Percentiles rank a stretch among this genome's conserved stretches.
These are phyloP conservation scores for Polia nebulosa DNA, from an alignment of 2,888 invertebrate species.

Conservation along the genomic window DNA sequence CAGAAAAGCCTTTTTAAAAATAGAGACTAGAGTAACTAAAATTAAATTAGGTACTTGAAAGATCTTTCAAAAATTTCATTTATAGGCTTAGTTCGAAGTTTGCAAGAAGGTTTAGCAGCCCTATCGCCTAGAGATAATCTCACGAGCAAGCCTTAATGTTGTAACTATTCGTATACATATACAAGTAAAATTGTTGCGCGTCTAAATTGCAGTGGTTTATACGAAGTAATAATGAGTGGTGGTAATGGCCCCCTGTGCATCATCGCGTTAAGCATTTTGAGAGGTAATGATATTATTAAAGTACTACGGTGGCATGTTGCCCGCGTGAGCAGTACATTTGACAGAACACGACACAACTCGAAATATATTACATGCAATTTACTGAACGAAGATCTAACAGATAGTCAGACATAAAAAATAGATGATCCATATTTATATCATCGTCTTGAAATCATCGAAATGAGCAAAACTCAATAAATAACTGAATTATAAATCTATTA, in stretches of 20 bases:
- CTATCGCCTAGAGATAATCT: slow-evolving; percentile 61
- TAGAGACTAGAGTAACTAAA: not conserved
- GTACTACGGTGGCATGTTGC: slow-evolving; percentile 14
- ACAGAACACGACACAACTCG: slow-evolving; percentile 21
- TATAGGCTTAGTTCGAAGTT: slow-evolving; percentile 20
- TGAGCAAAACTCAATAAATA: slow-evolving; percentile 5
- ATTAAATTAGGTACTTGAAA: slow-evolving; percentile 20
- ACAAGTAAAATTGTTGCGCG: slow-evolving; percentile 73
- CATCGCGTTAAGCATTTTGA: slow-evolving; percentile 74
- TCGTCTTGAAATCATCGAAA: slow-evolving; percentile 15
- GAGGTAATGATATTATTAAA: slow-evolving; percentile 70
- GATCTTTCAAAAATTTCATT: slow-evolving; percentile 30
- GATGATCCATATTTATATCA: slow-evolving; percentile 14
- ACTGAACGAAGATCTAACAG: slow-evolving; percentile 13
- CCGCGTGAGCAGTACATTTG: slow-evolving; percentile 23
- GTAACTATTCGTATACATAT: slow-evolving; percentile 72
- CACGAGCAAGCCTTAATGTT: slow-evolving; percentile 71
- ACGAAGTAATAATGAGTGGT: slow-evolving; percentile 71
- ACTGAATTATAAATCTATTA: slow-evolving; percentile 7
- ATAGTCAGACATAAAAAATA: slow-evolving; percentile 16
- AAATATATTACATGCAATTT: too few species aligned
- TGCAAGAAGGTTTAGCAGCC: slow-evolving; percentile 40
- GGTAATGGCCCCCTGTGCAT: slow-evolving; percentile 72
- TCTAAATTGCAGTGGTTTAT: slow-evolving; percentile 77
- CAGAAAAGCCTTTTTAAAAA: not conserved